Conservation (phyloP, 2,113 vertebrate genomes). For the Kobus ellipsiprymnus region DNA sequence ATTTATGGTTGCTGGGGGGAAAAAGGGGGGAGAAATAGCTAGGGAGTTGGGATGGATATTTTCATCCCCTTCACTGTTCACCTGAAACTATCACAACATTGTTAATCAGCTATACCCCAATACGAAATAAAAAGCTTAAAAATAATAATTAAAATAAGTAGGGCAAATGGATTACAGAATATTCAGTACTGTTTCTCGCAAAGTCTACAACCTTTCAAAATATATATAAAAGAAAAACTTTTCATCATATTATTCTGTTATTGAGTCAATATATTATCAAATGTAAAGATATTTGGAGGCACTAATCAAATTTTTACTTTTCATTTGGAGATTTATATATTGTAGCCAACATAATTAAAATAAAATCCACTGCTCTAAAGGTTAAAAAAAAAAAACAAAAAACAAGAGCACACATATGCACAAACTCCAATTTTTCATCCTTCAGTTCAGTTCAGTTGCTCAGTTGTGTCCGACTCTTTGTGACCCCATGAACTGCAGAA, state of each 20-base stretch:
- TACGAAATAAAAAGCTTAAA: background rate
- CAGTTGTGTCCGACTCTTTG: rapidly evolving
- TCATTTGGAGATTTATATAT: background rate
- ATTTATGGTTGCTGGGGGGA: background rate
- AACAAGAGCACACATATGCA: background rate
- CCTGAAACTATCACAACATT: background rate
- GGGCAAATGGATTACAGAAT: background rate
- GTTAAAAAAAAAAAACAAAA: background rate
- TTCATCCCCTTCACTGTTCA: background rate
- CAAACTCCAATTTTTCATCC: background rate
- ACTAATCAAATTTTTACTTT: background rate
- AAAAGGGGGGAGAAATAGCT: rapidly evolving
- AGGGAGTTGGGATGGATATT: background rate
- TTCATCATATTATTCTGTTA: background rate
- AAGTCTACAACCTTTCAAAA: background rate
- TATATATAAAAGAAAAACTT: background rate
- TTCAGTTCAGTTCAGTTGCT: background rate
- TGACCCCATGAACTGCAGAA: rapidly evolving
- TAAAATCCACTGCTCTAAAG: background rate
- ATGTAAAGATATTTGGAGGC: background rate
- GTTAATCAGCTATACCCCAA: background rate
- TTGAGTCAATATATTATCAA: background rate
- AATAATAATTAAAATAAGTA: background rate
- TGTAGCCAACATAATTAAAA: background rate
- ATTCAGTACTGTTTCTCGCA: background rate